Evolutionary conservation across 2,113 vertebrate genomes (phyloP), one percentile per base, ranked within the genome.

Genomic region (Vimba vimba): DNA sequence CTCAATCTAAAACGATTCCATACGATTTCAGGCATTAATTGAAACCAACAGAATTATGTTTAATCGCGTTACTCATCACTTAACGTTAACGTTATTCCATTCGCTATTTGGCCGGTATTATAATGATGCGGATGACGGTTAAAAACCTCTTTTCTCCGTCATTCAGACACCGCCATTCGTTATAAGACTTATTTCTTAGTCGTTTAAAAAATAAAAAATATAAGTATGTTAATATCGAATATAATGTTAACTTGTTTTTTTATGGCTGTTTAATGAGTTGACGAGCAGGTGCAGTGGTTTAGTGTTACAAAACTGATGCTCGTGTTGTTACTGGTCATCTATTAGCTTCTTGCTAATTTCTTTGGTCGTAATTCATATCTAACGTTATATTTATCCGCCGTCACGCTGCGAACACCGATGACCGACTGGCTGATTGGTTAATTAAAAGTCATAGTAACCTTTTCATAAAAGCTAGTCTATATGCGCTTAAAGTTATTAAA

Each of bases 1-100:
- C 0, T 1, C 2, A 3, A 0, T 0, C 0, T n/a, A 4, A 62
- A 76, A 45, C 1, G 39, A 4, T 12, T 73, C 7, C 2, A 0
- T 50, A 30, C 6, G 12, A 7, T 36, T 23, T 8, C 7, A 68
- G 9, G 9, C 3, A 10, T 5, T 12, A 27, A 33, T 27, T 0
- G 15, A 66, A 11, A 69, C 5, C 2, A n/a, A 2, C 17, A 64
- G 19, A 50, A 0, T 45, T 0, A 1, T 5, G 25, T 50, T 82
- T 50, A 25, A 43, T 52, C 0, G 30, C 10, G 5, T 4, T 23
- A 23, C 3, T 30, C 0, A 0, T 64, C 25, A 64, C 47, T 47
- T 47, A 33, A 33, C 3, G 33, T 47, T 47, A 4, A 33, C 3
- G 33, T 33, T 33, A 43, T 79, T 60, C n/a, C 8, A 12, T 47